phyloP scores from a whole-genome alignment of 2,888 invertebrate species.

The Stenotaenia linearis region DNA sequence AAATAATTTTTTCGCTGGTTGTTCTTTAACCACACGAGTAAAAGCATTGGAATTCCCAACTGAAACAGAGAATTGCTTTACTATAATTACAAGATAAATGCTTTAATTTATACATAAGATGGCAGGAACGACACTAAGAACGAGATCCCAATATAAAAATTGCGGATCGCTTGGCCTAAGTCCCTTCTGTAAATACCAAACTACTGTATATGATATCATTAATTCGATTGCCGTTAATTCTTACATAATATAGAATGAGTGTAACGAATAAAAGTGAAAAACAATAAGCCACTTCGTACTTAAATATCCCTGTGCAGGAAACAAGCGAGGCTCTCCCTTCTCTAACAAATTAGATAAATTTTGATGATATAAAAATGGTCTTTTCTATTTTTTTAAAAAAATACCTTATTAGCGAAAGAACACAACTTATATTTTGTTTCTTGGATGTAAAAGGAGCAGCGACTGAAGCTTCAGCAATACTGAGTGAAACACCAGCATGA shows the following conservation, averaged over 20 bases:
- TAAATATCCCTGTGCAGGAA: conserved; percentile 30
- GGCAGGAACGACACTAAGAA: conserved; percentile 26
- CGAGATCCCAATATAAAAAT: conserved; percentile 8
- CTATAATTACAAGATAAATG: too few relatives aligned
- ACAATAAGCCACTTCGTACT: conserved; percentile 31
- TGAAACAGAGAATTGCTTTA: too few relatives aligned
- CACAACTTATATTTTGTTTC: conserved; percentile 40
- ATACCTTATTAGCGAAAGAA: conserved; percentile 40
- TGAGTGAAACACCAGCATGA: conserved; percentile 49
- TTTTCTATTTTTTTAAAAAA: too few relatives aligned
- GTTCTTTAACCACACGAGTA: background rate
- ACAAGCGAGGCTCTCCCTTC: conserved; percentile 29
- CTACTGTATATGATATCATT: too few relatives aligned
- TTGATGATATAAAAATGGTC: too few relatives aligned
- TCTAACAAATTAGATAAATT: background rate
- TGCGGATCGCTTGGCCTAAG: background rate
- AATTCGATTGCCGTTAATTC: too few relatives aligned
- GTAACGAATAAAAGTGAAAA: conserved; percentile 24
- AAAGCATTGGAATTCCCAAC: background rate
- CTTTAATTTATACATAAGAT: conserved; percentile 14
- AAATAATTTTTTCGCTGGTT: conserved; percentile 24
- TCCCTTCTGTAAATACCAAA: too few relatives aligned
- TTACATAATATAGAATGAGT: background rate
- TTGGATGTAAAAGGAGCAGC: conserved; percentile 45
- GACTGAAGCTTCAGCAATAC: conserved; percentile 45